phyloP scores from a whole-genome alignment of 2,113 vertebrate genomes.

The Diphyllodes magnificus region DNA sequence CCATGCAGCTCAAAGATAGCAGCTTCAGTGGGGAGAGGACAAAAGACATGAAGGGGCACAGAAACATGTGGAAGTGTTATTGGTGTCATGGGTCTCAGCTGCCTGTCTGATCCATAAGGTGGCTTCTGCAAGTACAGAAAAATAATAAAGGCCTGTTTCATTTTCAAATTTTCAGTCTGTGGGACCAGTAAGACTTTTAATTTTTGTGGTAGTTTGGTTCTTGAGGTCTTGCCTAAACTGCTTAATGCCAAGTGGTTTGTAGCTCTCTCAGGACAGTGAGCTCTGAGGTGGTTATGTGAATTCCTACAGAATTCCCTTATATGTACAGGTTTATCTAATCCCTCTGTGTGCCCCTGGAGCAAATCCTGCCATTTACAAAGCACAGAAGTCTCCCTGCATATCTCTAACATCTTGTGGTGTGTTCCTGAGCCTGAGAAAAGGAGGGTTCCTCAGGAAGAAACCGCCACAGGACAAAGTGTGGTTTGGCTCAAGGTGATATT shows the following conservation, averaged over 20 bases:
- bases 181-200: background rate
- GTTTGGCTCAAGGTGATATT: background rate
- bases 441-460: background rate
- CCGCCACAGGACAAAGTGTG: background rate
- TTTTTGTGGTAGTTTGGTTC: background rate
- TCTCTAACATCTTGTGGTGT: constrained; percentile 19
- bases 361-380: background rate
- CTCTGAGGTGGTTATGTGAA: background rate
- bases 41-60: background rate
- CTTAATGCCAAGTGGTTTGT: background rate
- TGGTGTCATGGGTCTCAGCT: background rate
- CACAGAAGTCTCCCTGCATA: background rate
- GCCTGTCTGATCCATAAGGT: background rate
- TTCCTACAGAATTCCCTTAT: background rate
- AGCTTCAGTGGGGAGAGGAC: background rate
- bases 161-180: background rate
- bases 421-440: constrained; percentile 40
- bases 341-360: background rate
- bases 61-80: accelerated
- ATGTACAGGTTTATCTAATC: background rate
- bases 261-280: background rate
- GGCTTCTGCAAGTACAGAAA: background rate
- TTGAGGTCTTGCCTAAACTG: background rate
- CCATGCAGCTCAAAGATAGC: background rate
- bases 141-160: background rate